Conservation (phyloP, 1,140 invertebrate genomes). For the Drosophila biarmipes region DNA sequence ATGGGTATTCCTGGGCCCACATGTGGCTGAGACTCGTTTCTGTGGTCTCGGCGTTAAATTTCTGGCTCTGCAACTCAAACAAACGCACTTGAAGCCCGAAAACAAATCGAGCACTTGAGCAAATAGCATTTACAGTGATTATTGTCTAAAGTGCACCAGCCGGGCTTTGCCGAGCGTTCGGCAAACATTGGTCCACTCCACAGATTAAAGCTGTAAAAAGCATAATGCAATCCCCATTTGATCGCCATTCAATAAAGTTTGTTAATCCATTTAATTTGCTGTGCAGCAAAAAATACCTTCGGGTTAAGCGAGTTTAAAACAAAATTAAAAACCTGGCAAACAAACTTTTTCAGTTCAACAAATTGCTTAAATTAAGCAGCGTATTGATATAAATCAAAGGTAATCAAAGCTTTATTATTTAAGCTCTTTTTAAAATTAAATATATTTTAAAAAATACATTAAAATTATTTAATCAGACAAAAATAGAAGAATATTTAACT, state of each 20-base stretch:
- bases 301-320: conserved; percentile 5
- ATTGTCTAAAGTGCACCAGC: conserved; percentile 23
- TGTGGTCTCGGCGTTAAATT: conserved; percentile 48
- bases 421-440: too few species aligned
- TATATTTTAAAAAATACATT: background rate
- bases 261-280: conserved; percentile 8
- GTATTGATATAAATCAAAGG: too few species aligned
- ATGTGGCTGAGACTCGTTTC: conserved; percentile 11
- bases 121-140: conserved; percentile 47
- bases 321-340: too few species aligned
- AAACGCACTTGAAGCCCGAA: conserved; percentile 37
- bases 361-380: too few species aligned
- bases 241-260: conserved; percentile 1
- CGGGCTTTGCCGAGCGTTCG: conserved; percentile 1
- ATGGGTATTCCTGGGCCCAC: conserved; percentile 2
- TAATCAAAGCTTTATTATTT: too few species aligned
- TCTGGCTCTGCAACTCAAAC: conserved; percentile 38
- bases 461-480: background rate
- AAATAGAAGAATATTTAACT: too few species aligned
- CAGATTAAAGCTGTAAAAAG: background rate
- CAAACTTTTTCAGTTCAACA: too few species aligned
- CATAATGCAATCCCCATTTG: conserved; percentile 3
- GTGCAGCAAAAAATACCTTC: background rate
- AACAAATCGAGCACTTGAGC: conserved; percentile 34
- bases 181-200: conserved; percentile 9